These are phyloP conservation scores for Eudemis profundana DNA, from an alignment of 2,888 invertebrate species.

Conservation along the genomic window DNA sequence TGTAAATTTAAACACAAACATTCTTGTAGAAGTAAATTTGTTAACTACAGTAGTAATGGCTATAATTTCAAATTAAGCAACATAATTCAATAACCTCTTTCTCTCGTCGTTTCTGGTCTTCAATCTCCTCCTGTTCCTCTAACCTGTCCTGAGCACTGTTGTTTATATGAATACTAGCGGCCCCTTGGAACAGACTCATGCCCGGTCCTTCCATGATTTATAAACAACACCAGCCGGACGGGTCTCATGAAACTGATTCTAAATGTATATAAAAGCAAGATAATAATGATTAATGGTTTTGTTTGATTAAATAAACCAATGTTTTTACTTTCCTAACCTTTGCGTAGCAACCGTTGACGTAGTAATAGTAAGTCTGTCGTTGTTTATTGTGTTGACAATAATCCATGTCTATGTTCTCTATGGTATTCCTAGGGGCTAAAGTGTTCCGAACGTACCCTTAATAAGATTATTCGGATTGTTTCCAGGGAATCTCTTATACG, in stretches of 20 bases:
- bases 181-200: constrained; percentile 89
- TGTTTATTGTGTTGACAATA: constrained; percentile 35
- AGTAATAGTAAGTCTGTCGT: constrained; percentile 15
- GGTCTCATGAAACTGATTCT: constrained; percentile 17
- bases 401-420: constrained; percentile 9
- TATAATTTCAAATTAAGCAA: not conserved
- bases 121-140: constrained; percentile 88
- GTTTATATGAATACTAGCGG: constrained; percentile 87
- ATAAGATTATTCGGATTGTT: too few relatives aligned
- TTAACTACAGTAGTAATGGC: too few relatives aligned
- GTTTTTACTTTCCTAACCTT: constrained; percentile 43
- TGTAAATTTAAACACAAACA: constrained; percentile 62
- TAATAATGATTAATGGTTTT: constrained; percentile 2
- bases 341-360: constrained; percentile 45
- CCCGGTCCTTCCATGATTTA: constrained; percentile 86
- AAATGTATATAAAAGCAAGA: constrained; percentile 18
- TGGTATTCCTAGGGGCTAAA: too few relatives aligned
- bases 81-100: constrained; percentile 83
- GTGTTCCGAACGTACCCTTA: too few relatives aligned
- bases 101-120: constrained; percentile 88
- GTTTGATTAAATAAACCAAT: constrained; percentile 17
- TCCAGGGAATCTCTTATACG: too few relatives aligned
- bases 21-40: constrained; percentile 16
- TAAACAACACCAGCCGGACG: constrained; percentile 17
- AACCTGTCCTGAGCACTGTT: constrained; percentile 86